phyloP scores from a whole-genome alignment of 2,113 vertebrate genomes.

The Crotalus tigris region DNA sequence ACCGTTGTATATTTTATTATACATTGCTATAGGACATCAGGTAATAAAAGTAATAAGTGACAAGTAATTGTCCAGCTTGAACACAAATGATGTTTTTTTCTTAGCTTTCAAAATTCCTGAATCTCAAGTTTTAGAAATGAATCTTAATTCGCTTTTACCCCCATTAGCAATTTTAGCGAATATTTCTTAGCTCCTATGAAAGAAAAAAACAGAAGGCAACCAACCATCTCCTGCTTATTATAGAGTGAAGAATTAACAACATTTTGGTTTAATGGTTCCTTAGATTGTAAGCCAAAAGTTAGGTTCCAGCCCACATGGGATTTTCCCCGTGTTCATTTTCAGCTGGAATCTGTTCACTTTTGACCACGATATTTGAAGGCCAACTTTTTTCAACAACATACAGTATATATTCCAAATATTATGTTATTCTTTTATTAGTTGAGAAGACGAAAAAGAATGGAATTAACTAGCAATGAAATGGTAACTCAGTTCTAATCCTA shows the following conservation, averaged over 20 bases:
- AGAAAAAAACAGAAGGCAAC: background rate
- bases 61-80: background rate
- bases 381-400: background rate
- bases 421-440: constrained; percentile 6
- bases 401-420: background rate
- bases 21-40: background rate
- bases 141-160: background rate
- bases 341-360: constrained; percentile 18
- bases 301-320: background rate
- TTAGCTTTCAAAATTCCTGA: background rate
- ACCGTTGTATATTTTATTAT: background rate
- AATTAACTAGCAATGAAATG: constrained; percentile 44
- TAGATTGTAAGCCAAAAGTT: constrained; percentile 16
- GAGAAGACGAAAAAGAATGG: constrained; percentile 33
- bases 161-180: background rate
- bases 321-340: constrained; percentile 4
- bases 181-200: background rate
- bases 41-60: background rate
- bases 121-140: background rate
- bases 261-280: background rate
- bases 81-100: background rate
- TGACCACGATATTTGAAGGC: background rate
- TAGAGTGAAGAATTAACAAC: constrained; percentile 8
- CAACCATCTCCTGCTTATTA: constrained; percentile 4
- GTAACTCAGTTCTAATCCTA: constrained; percentile 45